A percentile compares a stretch with the other conserved stretches of the same genome.
Evolutionary conservation across 1,140 invertebrate species (phyloP).

Genomic region (Myzus persicae): DNA sequence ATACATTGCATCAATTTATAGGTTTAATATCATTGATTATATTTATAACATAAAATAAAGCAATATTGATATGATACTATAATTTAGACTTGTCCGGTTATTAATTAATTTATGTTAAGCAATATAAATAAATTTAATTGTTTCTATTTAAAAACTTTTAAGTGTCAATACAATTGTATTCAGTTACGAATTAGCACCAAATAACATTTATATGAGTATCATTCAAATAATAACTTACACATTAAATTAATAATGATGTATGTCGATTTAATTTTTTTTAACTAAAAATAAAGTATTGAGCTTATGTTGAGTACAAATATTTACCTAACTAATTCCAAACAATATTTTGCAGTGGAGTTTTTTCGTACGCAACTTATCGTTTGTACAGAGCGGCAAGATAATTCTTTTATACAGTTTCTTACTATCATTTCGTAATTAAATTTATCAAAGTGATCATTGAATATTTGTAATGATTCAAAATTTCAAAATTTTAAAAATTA

Average conservation of each 20-base stretch:
- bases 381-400: not conserved
- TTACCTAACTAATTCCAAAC: constrained; percentile 60
- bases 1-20: not conserved
- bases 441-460: not conserved
- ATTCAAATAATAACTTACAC: not conserved
- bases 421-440: not conserved
- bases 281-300: not conserved
- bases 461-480: not conserved
- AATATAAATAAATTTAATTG: not conserved
- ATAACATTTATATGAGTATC: not conserved
- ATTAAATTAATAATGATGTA: not conserved
- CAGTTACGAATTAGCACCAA: not conserved
- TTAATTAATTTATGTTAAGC: not conserved
- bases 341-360: constrained; percentile 53
- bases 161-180: not conserved
- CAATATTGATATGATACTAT: not conserved
- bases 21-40: not conserved
- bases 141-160: not conserved
- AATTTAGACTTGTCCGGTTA: not conserved
- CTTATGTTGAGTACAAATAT: not conserved
- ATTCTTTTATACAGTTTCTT: not conserved
- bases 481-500: not conserved
- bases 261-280: not conserved
- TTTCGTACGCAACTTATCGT: not conserved
- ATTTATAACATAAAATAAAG: not conserved